Percentiles rank a stretch among this genome's conserved stretches.
phyloP scores from a whole-genome alignment of 2,888 invertebrate genomes.

The Opisthograptis luteolata region DNA sequence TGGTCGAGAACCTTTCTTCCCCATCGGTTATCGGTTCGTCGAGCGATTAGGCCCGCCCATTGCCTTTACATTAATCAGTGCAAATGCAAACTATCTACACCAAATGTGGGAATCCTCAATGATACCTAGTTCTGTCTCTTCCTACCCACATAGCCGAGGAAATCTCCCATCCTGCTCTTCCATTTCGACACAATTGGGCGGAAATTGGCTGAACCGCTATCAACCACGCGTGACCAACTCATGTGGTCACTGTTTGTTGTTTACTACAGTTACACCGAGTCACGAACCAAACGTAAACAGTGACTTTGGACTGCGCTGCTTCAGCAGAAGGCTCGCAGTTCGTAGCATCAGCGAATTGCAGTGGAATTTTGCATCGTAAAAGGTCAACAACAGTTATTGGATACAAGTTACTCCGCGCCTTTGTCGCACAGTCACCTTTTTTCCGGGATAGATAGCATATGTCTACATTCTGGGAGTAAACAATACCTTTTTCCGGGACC shows the following conservation, averaged over 20 bases:
- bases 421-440: no score
- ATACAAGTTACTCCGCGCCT: no score
- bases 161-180: conserved; percentile 1
- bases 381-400: background rate
- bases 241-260: conserved; percentile 6
- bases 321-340: conserved; percentile 8
- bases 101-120: background rate
- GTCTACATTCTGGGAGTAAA: no score
- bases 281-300: conserved; percentile 13
- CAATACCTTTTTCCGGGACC: no score
- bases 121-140: background rate
- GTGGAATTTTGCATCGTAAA: conserved; percentile 5
- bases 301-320: conserved; percentile 23
- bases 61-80: no score
- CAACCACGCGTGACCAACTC: conserved; percentile 12
- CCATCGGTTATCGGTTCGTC: no score
- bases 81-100: no score
- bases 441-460: no score
- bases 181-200: conserved; percentile 22
- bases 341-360: background rate
- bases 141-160: background rate
- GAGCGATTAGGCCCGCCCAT: no score
- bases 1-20: no score
- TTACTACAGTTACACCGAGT: conserved; percentile 3
- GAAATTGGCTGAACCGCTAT: conserved; percentile 20